A percentile compares a stretch with the other conserved stretches of the same genome.
phyloP scores from a whole-genome alignment of 2,797 vertebrate genomes.

The Falco concolor region DNA sequence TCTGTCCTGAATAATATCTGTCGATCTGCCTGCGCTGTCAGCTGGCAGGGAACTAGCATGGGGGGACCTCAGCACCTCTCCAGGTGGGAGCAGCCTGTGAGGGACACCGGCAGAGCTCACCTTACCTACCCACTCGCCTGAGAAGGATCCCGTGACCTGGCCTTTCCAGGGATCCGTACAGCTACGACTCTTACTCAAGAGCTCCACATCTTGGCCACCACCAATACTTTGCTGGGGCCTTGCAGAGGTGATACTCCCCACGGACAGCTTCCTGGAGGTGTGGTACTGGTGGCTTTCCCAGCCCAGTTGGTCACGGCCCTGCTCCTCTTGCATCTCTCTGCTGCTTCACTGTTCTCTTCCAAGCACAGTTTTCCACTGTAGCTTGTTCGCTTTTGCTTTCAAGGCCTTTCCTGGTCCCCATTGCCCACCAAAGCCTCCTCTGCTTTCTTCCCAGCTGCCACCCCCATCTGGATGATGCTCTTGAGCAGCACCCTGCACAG shows the following conservation, averaged over 20 bases:
- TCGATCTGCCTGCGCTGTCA: background rate
- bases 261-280: background rate
- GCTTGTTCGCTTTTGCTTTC: background rate
- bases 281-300: background rate
- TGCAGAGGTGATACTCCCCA: background rate
- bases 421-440: background rate
- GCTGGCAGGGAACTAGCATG: background rate
- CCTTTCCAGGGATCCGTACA: background rate
- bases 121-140: background rate
- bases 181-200: background rate
- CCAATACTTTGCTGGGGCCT: background rate
- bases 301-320: accelerated
- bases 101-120: accelerated
- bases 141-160: accelerated
- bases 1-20: background rate
- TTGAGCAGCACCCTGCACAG: background rate
- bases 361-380: accelerated
- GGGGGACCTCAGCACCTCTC: background rate
- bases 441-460: background rate
- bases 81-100: background rate
- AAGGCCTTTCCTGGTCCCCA: background rate
- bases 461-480: background rate
- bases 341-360: background rate
- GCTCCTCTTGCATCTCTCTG: background rate
- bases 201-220: background rate